phyloP scores from a whole-genome alignment of 2,113 vertebrate genomes.

The Syngnathus typhle region DNA sequence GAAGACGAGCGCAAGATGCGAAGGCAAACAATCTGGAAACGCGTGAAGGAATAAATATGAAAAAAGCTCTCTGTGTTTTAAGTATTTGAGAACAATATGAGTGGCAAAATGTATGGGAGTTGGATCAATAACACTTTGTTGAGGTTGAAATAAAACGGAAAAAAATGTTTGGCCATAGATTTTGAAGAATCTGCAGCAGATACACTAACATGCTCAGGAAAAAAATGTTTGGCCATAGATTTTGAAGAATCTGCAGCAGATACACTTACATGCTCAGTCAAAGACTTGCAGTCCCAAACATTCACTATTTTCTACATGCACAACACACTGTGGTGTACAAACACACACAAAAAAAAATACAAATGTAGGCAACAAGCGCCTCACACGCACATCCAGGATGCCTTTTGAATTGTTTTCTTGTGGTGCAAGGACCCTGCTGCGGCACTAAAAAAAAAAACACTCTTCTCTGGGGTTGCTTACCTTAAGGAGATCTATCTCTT shows the following conservation, averaged over 20 bases:
- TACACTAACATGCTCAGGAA: conserved; percentile 9
- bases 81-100: conserved; percentile 40
- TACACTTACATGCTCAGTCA: conserved; percentile 3
- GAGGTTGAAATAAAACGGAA: conserved; percentile 13
- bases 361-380: conserved; percentile 10
- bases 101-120: conserved; percentile 49
- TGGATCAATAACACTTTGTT: conserved; percentile 59
- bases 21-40: conserved; percentile 20
- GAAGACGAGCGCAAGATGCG: conserved; percentile 16
- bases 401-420: conserved; percentile 76
- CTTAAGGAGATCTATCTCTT: conserved; percentile 99
- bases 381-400: conserved; percentile 36
- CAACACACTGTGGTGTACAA: conserved; percentile 33
- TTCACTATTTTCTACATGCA: conserved; percentile 35
- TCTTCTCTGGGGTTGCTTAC: conserved; percentile 78
- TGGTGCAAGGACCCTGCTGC: conserved; percentile 73
- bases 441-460: conserved; percentile 71
- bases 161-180: conserved; percentile 51
- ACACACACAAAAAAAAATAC: conserved; percentile 10
- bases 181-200: conserved; percentile 53
- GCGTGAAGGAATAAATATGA: conserved; percentile 46
- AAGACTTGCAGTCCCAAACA: conserved; percentile 19
- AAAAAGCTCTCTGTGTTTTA: conserved; percentile 50
- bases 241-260: conserved; percentile 53
- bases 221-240: conserved; percentile 51